Percentiles rank a stretch among this genome's conserved stretches.
These are phyloP conservation scores for Antheraea assamensis DNA, from an alignment of 2,888 invertebrate species.

Conservation along the genomic window DNA sequence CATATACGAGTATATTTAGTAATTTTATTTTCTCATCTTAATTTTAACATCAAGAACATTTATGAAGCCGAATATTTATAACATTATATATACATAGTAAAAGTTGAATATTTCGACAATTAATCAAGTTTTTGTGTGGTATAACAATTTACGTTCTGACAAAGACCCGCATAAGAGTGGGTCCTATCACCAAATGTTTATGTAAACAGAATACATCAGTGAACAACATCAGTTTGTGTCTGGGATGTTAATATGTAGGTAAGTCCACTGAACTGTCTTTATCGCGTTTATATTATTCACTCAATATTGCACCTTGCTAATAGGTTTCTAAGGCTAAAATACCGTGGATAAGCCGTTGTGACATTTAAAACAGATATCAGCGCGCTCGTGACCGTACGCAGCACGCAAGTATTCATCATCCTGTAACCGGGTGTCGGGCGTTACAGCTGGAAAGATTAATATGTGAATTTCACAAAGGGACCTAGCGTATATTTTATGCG, in stretches of 20 bases:
- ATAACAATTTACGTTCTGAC: neutral
- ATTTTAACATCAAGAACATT: too few relatives aligned
- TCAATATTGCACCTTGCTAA: conserved; percentile 8
- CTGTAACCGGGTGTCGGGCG: conserved; percentile 37
- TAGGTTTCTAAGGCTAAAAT: conserved; percentile 1
- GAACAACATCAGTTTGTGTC: conserved; percentile 24
- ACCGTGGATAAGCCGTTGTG: neutral
- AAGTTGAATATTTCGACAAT: neutral
- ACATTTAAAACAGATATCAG: conserved; percentile 28
- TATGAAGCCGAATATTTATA: too few relatives aligned
- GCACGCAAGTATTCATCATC: conserved; percentile 41
- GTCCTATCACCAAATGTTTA: neutral
- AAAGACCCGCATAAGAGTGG: neutral
- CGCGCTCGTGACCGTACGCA: conserved; percentile 26
- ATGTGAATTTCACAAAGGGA: conserved; percentile 38
- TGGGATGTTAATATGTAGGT: conserved; percentile 30
- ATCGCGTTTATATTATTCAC: neutral
- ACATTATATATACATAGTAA: too few relatives aligned
- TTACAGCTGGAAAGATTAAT: conserved; percentile 47
- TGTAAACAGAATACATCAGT: conserved; percentile 28
- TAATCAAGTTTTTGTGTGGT: neutral
- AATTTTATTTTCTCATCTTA: too few relatives aligned
- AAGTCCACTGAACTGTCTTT: conserved; percentile 25
- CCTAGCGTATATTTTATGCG: conserved; percentile 35
- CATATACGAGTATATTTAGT: too few relatives aligned